phyloP scores from a whole-genome alignment of 2,797 vertebrate species.

The Carapus acus region DNA sequence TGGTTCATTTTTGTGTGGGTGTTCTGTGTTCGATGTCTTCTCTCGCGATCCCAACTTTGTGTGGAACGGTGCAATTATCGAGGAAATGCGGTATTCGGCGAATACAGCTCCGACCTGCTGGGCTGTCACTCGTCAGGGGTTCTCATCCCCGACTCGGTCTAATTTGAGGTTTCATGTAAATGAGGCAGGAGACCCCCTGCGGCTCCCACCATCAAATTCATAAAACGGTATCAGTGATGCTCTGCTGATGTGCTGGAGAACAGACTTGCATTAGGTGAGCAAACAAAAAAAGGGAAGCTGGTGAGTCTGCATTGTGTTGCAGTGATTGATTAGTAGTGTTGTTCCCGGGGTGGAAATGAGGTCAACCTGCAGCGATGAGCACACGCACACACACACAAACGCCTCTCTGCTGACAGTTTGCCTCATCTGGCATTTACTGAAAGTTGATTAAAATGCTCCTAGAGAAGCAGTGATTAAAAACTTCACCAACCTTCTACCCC shows the following conservation, averaged over 20 bases:
- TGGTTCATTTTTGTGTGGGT: not conserved
- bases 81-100: constrained; percentile 18
- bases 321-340: no score
- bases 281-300: no score
- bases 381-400: no score
- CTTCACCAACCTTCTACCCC: constrained; percentile 32
- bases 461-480: constrained; percentile 39
- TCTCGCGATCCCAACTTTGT: constrained; percentile 6
- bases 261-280: no score
- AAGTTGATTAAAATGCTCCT: constrained; percentile 44
- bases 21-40: no score
- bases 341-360: no score
- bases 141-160: constrained; percentile 25
- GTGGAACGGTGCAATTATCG: constrained; percentile 18
- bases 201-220: constrained; percentile 31
- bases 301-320: no score
- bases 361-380: no score
- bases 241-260: constrained; percentile 15
- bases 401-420: constrained; percentile 17
- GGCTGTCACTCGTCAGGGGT: constrained; percentile 31
- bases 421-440: constrained; percentile 38
- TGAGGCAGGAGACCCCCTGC: constrained; percentile 30
- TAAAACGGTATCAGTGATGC: constrained; percentile 40
- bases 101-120: constrained; percentile 4
- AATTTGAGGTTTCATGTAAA: constrained; percentile 43